Percentiles rank a stretch among this genome's conserved stretches.
phyloP scores from a whole-genome alignment of 2,888 invertebrate species.

The Drosophila dives region DNA sequence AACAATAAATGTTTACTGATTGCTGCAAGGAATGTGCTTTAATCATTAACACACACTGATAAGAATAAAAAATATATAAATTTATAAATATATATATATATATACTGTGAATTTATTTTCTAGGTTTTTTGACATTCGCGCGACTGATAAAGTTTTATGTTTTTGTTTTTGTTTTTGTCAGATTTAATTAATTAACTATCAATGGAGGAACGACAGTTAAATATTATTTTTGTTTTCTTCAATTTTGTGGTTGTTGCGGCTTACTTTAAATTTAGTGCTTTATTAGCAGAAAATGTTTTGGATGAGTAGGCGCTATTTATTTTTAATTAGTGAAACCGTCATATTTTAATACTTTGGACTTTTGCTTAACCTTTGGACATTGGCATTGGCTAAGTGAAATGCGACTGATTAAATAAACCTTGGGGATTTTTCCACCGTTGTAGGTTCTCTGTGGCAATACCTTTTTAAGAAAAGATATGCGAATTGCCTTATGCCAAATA shows the following conservation, averaged over 20 bases:
- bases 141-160: slow-evolving; percentile 59
- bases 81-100: background rate
- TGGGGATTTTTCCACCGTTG: background rate
- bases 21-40: slow-evolving; percentile 4
- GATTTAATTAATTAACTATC: slow-evolving; percentile 52
- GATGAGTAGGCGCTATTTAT: slow-evolving; percentile 37
- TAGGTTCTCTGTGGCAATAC: slow-evolving; percentile 15
- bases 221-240: slow-evolving; percentile 14
- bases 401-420: slow-evolving; percentile 36
- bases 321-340: slow-evolving; percentile 42
- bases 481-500: slow-evolving; percentile 29
- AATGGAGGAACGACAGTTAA: slow-evolving; percentile 16
- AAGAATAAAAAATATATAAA: slow-evolving; percentile 13
- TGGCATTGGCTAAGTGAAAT: slow-evolving; percentile 30
- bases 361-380: slow-evolving; percentile 41
- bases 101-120: slow-evolving; percentile 8
- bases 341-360: slow-evolving; percentile 18
- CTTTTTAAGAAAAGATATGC: background rate
- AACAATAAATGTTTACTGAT: background rate
- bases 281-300: slow-evolving; percentile 24
- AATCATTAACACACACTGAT: slow-evolving; percentile 41
- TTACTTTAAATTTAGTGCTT: slow-evolving; percentile 21
- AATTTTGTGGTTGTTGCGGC: background rate
- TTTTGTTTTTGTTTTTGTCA: slow-evolving; percentile 7
- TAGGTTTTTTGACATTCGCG: slow-evolving; percentile 31